phyloP scores from a whole-genome alignment of 2,888 invertebrate genomes.

The Cantharis rustica region DNA sequence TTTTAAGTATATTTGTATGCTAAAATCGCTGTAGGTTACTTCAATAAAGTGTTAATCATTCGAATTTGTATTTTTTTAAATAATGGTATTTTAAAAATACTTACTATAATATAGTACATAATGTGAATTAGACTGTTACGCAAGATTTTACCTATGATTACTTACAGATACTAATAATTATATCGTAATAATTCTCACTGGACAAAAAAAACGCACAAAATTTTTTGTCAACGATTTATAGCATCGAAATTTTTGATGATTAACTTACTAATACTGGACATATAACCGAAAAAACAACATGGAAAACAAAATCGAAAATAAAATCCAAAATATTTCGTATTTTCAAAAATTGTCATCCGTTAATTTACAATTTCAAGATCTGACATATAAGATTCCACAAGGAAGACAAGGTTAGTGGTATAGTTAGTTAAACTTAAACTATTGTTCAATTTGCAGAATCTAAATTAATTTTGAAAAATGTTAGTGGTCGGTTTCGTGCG shows the following conservation, averaged over 20 bases:
- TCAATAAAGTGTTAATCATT: too few relatives aligned
- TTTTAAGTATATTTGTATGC: too few relatives aligned
- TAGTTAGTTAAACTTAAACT: neutral
- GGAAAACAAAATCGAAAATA: neutral
- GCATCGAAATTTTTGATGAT: conserved; percentile 50
- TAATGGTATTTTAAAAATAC: too few relatives aligned
- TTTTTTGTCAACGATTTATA: conserved; percentile 63
- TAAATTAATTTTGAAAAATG: conserved; percentile 77
- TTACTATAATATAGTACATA: too few relatives aligned
- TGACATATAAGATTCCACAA: neutral
- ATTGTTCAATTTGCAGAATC: conserved; percentile 62
- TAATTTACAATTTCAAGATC: neutral
- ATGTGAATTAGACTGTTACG: too few relatives aligned
- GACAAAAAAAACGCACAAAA: too few relatives aligned
- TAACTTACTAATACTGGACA: neutral
- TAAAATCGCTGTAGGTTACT: too few relatives aligned
- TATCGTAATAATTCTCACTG: too few relatives aligned
- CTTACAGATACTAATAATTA: too few relatives aligned
- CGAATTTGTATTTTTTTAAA: too few relatives aligned
- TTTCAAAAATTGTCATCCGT: neutral
- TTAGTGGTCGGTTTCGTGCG: conserved; percentile 83
- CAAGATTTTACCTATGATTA: too few relatives aligned
- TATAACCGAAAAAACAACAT: neutral
- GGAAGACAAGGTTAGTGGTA: neutral
- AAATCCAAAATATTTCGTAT: neutral